Percentiles rank a stretch among this genome's conserved stretches.
Conservation (phyloP, 2,113 vertebrate species). For the Eptesicus fuscus region DNA sequence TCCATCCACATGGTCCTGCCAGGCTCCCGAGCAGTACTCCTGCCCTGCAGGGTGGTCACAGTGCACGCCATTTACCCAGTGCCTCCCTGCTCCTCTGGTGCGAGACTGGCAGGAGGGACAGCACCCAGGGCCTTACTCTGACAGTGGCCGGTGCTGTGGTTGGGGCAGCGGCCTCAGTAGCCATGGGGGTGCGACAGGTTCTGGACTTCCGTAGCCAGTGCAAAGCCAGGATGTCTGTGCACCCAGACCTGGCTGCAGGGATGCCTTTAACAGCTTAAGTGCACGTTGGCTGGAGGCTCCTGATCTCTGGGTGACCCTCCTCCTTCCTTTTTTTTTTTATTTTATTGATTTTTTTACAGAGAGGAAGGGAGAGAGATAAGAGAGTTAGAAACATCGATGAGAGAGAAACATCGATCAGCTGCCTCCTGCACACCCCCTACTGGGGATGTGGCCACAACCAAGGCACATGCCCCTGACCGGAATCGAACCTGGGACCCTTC, state of each 20-base stretch:
- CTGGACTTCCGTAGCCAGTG: neutral
- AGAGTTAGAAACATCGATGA: too few species aligned
- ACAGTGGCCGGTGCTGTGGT: neutral
- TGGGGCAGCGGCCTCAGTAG: accelerated
- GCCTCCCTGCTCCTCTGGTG: neutral
- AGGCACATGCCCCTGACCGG: too few species aligned
- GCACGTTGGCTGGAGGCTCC: neutral
- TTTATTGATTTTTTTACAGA: too few species aligned
- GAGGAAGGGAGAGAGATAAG: too few species aligned
- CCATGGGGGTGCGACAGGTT: too few species aligned
- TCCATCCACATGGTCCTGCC: neutral
- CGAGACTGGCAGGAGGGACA: neutral
- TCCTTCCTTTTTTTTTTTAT: neutral
- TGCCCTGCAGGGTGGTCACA: neutral
- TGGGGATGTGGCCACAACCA: too few species aligned
- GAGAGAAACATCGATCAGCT: too few species aligned
- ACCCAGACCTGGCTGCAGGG: too few species aligned
- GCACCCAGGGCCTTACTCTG: neutral
- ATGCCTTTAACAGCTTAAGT: too few species aligned
- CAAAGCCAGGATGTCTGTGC: neutral
- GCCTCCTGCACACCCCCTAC: too few species aligned
- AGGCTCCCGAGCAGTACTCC: neutral
- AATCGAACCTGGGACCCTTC: too few species aligned
- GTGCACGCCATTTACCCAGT: neutral
- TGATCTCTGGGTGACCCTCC: neutral